Percentiles rank a stretch among this genome's conserved stretches.
Evolutionary conservation across 35 echinoderm and acorn worm species (phyloP).

Genomic region (Hemicentrotus pulcherrimus): DNA sequence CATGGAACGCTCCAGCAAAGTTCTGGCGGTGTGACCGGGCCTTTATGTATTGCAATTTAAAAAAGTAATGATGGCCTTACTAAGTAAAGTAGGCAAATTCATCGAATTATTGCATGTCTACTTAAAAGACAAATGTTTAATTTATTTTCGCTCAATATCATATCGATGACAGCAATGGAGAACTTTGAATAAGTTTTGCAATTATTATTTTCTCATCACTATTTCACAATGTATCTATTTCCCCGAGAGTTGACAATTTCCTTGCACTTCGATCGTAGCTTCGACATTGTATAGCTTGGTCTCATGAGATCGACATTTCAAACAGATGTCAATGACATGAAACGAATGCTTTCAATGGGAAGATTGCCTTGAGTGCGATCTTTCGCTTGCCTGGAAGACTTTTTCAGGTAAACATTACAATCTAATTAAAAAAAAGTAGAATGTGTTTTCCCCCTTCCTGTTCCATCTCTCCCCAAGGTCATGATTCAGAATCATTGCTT

Average conservation of each 20-base stretch:
- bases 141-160: too few species aligned
- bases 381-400: not conserved
- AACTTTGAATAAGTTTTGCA: too few species aligned
- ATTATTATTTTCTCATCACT: too few species aligned
- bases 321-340: not conserved
- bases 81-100: too few species aligned
- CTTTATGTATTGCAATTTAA: not conserved
- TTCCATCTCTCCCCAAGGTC: not conserved
- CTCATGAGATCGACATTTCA: not conserved
- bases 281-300: not conserved
- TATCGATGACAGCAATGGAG: too few species aligned
- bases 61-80: too few species aligned
- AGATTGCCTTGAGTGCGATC: not conserved
- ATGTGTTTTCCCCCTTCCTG: not conserved
- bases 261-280: too few species aligned
- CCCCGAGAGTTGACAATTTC: too few species aligned
- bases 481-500: not conserved
- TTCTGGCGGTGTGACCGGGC: slow-evolving; percentile 13
- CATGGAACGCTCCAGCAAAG: slow-evolving; percentile 30
- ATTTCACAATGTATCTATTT: too few species aligned
- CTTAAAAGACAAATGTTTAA: too few species aligned
- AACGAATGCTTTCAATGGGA: not conserved
- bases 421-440: not conserved
- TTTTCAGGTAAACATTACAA: not conserved
- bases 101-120: too few species aligned